Percentiles rank a stretch among this genome's conserved stretches.
These are phyloP conservation scores for Petrocephalus schoutedeni DNA, from an alignment of 2,797 vertebrate species.

Conservation along the genomic window DNA sequence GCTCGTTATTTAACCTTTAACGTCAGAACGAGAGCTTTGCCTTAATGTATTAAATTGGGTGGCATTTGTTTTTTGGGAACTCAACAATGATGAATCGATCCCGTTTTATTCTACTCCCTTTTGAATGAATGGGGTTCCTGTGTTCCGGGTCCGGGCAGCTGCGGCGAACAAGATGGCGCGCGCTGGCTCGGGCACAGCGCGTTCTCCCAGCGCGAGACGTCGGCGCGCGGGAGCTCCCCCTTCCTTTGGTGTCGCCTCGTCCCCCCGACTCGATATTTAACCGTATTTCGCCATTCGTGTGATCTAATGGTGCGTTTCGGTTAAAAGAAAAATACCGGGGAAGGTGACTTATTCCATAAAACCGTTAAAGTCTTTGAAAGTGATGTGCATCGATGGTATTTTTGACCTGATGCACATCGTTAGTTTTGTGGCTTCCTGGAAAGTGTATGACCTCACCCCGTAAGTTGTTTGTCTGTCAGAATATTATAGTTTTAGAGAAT, in stretches of 20 bases:
- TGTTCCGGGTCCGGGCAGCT: slow-evolving; percentile 62
- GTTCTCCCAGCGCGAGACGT: slow-evolving; percentile 54
- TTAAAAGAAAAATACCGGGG: background rate
- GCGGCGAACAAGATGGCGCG: slow-evolving; percentile 92
- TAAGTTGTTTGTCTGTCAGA: background rate
- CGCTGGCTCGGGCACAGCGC: slow-evolving; percentile 59
- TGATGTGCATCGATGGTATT: background rate
- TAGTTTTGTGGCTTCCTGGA: background rate
- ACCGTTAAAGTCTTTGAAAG: background rate
- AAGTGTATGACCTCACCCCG: background rate
- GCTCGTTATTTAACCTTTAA: background rate
- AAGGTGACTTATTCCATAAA: background rate
- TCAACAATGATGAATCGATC: slow-evolving; percentile 12
- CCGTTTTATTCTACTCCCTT: background rate
- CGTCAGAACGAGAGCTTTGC: background rate
- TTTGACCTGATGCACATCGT: background rate
- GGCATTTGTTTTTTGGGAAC: background rate
- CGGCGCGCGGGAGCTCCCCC: slow-evolving; percentile 14
- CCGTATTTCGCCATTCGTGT: background rate
- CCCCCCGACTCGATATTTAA: background rate
- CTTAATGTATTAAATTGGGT: background rate
- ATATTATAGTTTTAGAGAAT: background rate
- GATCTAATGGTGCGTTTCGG: background rate
- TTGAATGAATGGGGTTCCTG: slow-evolving; percentile 64
- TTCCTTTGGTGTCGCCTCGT: slow-evolving; percentile 22